Evolutionary conservation across 2,113 vertebrate genomes (phyloP).

Genomic region (Oxyura jamaicensis): DNA sequence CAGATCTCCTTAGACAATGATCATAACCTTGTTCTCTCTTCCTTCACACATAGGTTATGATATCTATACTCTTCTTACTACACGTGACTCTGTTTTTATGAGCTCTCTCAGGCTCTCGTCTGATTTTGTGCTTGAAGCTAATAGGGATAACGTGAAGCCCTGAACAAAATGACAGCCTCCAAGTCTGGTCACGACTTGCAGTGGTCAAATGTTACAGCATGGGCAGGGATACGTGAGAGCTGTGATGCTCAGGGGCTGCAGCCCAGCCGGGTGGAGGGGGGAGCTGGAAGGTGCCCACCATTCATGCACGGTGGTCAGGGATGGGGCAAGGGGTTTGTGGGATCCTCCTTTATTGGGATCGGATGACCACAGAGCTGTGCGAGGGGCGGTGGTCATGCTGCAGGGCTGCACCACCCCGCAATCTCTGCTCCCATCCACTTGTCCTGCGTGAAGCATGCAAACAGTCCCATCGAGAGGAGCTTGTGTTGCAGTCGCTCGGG

Average conservation of each 20-base stretch:
- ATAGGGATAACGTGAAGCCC: background rate
- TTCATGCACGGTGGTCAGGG: too few relatives aligned
- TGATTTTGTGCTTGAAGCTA: constrained; percentile 37
- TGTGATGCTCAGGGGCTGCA: background rate
- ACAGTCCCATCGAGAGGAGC: background rate
- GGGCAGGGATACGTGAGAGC: background rate
- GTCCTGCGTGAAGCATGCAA: background rate
- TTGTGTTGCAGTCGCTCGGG: background rate
- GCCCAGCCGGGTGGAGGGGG: background rate
- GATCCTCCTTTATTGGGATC: background rate
- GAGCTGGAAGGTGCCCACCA: background rate
- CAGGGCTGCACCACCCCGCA: background rate
- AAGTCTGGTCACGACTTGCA: background rate
- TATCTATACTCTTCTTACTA: constrained; percentile 35
- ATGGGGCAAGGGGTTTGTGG: background rate
- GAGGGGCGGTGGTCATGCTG: background rate
- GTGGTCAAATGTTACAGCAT: background rate
- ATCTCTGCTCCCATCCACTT: background rate
- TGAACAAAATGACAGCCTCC: background rate
- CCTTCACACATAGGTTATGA: constrained; percentile 6
- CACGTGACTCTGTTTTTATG: constrained; percentile 17
- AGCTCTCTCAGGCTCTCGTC: constrained; percentile 19
- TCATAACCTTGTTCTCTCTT: constrained; percentile 19
- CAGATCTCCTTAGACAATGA: constrained; percentile 60
- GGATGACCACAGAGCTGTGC: background rate